Percentiles rank a stretch among this genome's conserved stretches.
These are phyloP conservation scores for Drosophila saltans DNA, from an alignment of 1,140 invertebrate species.

Conservation along the genomic window DNA sequence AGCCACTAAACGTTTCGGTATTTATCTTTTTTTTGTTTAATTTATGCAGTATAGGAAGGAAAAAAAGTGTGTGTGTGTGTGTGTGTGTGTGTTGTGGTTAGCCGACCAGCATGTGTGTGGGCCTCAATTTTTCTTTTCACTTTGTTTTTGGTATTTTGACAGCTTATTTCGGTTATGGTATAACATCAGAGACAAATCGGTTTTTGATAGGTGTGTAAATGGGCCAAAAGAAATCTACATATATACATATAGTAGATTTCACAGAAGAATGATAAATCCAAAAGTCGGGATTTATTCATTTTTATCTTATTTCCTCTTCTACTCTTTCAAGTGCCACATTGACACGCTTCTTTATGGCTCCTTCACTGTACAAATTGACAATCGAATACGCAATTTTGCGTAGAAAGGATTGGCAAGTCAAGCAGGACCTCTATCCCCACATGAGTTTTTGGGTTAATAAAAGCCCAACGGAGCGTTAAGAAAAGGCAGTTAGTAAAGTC, in stretches of 20 bases:
- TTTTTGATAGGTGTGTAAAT: conserved; percentile 68
- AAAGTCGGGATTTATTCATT: background rate
- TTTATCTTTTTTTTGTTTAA: conserved; percentile 57
- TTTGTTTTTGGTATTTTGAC: conserved; percentile 58
- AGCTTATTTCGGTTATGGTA: conserved; percentile 60
- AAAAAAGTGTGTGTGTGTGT: no score
- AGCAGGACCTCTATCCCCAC: background rate
- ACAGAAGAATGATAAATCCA: background rate
- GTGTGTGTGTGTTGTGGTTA: background rate
- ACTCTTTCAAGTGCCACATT: conserved; percentile 30
- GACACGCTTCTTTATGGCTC: conserved; percentile 64
- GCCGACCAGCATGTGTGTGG: conserved; percentile 60
- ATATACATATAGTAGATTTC: conserved; percentile 18
- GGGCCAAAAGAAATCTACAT: conserved; percentile 51
- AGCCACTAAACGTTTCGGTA: conserved; percentile 70
- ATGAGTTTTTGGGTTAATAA: conserved; percentile 61
- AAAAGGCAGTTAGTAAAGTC: conserved; percentile 70
- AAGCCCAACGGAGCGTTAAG: conserved; percentile 69
- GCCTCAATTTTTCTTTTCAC: conserved; percentile 32
- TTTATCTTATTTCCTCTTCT: conserved; percentile 20
- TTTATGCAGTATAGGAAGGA: conserved; percentile 3
- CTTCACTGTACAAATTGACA: conserved; percentile 69
- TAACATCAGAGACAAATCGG: conserved; percentile 45
- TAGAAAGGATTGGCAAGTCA: conserved; percentile 27
- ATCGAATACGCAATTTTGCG: conserved; percentile 70